Evolutionary conservation across 2,888 invertebrate genomes (phyloP), one percentile per base, ranked within the genome.

Genomic region (Sabatieria punctata): DNA sequence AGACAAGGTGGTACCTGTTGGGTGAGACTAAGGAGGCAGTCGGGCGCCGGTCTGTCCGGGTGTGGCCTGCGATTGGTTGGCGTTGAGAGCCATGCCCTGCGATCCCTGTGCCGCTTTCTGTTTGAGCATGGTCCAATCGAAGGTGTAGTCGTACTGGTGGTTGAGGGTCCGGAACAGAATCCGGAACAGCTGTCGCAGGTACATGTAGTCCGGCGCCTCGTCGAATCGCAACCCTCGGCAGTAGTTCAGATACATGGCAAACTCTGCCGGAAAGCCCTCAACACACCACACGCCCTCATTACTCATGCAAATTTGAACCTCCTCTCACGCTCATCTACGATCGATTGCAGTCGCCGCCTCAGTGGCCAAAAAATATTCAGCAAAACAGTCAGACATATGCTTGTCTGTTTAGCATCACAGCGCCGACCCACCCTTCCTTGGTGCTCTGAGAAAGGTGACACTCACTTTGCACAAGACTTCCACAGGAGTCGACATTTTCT

Each of bases 161-260:
- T 93, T 95, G 67, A 97, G 78, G 58, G 95, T 97, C 70, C 95
- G 85, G 78, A 97, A 97, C 68, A 97, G 77, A 70, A 97, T 97
- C 69, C 95, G 84, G 78, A 85, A 91, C 68, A 91, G 72, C 74
- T 97, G 97, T 68, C 97, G 80, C 63, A 97, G 79, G 75, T 97
- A 97, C 91, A 95, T 93, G 74, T 97, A 97, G 72, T 97, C 95
- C 21, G 97, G 97, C 51, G 83, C 79, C 71, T 99, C 97, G 69
- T 97, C 95, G 72, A 97, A 97, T 60, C 89, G 79, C 65, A 97
- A 76, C 48, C 91, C 93, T 68, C 95, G 84, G 71, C 91, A 89
- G 74, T 97, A 97, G 75, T 95, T 95, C 72, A 99, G 78, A 75
- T 95, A 97, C 93, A 95, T 97, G 57, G 93, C 82, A 74, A 97